A percentile compares a stretch with the other conserved stretches of the same genome.
Conservation (phyloP, 2,797 vertebrate genomes). For the Mallotus villosus region DNA sequence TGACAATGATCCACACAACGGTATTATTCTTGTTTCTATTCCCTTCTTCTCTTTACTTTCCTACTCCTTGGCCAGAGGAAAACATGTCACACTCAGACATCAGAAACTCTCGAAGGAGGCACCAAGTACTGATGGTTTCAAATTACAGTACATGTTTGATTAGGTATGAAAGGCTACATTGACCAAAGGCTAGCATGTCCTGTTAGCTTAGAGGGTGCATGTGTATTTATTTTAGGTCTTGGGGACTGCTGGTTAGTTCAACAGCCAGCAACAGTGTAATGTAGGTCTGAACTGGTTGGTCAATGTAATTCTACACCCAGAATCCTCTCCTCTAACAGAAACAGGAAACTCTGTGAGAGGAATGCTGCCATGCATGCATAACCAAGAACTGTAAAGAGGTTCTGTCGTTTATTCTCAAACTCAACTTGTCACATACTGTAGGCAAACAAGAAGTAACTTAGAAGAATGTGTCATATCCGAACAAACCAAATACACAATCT, state of each 20-base stretch:
- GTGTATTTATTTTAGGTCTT: not conserved
- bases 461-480: not conserved
- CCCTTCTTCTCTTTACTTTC: not conserved
- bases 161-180: slow-evolving; percentile 4
- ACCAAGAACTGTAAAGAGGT: slow-evolving; percentile 14
- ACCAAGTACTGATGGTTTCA: not conserved
- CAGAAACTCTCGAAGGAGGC: not conserved
- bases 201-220: not conserved
- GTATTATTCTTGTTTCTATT: not conserved
- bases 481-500: not conserved
- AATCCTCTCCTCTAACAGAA: slow-evolving; percentile 32
- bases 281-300: slow-evolving; percentile 14
- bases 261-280: not conserved
- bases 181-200: not conserved
- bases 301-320: slow-evolving; percentile 40
- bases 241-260: not conserved
- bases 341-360: slow-evolving; percentile 36
- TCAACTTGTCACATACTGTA: slow-evolving; percentile 4
- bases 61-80: no score
- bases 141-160: not conserved
- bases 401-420: slow-evolving; percentile 9
- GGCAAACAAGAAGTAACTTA: not conserved
- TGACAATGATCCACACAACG: not conserved
- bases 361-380: slow-evolving; percentile 36
- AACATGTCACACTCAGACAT: not conserved